These are phyloP conservation scores for Phalanger gymnotis DNA, from an alignment of 2,797 vertebrate genomes.

Conservation along the genomic window DNA sequence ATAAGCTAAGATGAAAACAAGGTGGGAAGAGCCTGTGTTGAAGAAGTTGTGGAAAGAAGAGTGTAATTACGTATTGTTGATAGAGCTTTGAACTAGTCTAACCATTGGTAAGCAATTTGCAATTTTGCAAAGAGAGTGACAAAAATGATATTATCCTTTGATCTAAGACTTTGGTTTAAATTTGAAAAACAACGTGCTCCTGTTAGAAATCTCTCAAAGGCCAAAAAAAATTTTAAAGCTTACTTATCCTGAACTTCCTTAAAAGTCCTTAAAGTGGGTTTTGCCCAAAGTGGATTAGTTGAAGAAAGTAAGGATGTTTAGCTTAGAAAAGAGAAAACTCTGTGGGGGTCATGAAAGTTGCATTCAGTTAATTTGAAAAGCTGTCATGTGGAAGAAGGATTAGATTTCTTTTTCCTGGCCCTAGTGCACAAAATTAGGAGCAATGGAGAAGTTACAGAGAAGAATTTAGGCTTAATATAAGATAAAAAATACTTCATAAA, in stretches of 20 bases:
- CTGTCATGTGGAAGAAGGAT: neutral
- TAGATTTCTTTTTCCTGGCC: neutral
- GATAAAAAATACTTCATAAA: neutral
- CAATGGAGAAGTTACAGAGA: neutral
- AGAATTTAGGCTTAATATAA: neutral
- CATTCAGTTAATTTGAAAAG: neutral
- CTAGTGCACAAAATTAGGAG: neutral
- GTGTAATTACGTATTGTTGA: neutral
- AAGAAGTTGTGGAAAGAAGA: neutral
- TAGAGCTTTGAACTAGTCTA: neutral
- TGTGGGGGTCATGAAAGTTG: neutral
- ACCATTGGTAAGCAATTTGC: neutral
- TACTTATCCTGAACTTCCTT: constrained; percentile 21
- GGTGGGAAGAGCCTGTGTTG: neutral
- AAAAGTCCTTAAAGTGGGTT: constrained; percentile 23
- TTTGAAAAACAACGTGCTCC: constrained; percentile 11
- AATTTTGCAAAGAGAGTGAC: neutral
- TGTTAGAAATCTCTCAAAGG: constrained; percentile 27
- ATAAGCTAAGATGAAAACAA: neutral
- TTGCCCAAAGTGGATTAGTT: neutral
- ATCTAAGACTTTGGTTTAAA: neutral
- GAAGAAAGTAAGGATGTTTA: neutral
- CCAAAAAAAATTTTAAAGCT: constrained; percentile 18
- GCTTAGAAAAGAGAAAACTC: neutral
- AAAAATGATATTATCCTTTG: neutral